Percentiles rank a stretch among this genome's conserved stretches.
These are phyloP conservation scores for Aradus depressus DNA, from an alignment of 2,888 invertebrate genomes.

Conservation along the genomic window DNA sequence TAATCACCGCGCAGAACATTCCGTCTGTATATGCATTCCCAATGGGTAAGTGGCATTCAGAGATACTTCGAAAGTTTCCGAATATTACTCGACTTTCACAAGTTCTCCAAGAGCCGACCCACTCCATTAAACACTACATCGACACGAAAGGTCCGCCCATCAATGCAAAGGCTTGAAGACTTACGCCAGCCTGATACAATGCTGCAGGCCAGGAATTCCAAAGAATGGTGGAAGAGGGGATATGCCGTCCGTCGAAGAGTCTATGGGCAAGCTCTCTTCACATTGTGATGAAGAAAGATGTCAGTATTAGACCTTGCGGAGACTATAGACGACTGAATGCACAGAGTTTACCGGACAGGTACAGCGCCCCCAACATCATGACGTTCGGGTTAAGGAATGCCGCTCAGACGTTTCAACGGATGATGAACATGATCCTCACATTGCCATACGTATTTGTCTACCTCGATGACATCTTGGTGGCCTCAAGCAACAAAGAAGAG, in stretches of 20 bases:
- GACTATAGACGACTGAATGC: constrained; percentile 28
- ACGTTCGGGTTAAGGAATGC: constrained; percentile 25
- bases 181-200: constrained; percentile 30
- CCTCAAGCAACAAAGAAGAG: constrained; percentile 19
- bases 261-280: constrained; percentile 1
- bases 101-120: constrained; percentile 6
- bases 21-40: too few species aligned
- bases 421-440: constrained; percentile 28
- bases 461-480: constrained; percentile 30
- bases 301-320: neutral
- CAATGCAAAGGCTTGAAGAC: constrained; percentile 33
- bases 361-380: constrained; percentile 32
- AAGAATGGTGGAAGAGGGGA: constrained; percentile 31
- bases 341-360: constrained; percentile 31
- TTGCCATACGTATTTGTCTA: constrained; percentile 28
- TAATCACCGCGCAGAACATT: too few species aligned
- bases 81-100: constrained; percentile 1
- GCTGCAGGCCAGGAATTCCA: constrained; percentile 35
- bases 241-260: constrained; percentile 6
- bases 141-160: constrained; percentile 30
- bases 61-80: neutral
- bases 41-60: neutral
- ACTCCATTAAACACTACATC: constrained; percentile 5
- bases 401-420: constrained; percentile 29
- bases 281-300: neutral